Evolutionary conservation across 1,140 invertebrate genomes (phyloP).

Genomic region (Apis cerana): DNA sequence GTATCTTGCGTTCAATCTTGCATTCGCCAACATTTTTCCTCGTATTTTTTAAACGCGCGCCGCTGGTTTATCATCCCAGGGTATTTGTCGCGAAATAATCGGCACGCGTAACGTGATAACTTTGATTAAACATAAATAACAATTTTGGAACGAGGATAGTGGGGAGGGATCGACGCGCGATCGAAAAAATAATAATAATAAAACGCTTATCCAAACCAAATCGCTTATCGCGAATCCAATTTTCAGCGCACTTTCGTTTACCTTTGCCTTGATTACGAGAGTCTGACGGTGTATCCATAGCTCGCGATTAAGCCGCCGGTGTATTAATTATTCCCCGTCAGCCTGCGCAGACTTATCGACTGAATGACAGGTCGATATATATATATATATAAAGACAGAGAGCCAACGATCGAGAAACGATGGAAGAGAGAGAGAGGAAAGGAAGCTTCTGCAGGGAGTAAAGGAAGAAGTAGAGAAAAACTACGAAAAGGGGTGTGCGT

Average conservation of each 20-base stretch:
- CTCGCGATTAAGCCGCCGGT: conserved; percentile 16
- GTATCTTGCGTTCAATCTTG: too few relatives aligned
- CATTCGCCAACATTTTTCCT: too few relatives aligned
- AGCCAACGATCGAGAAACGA: neutral
- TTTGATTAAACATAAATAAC: conserved; percentile 32
- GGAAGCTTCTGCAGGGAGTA: too few relatives aligned
- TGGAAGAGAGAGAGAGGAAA: neutral
- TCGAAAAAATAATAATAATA: conserved; percentile 21
- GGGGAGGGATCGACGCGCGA: too few relatives aligned
- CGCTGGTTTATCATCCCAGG: too few relatives aligned
- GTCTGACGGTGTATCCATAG: neutral
- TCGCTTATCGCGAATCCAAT: conserved; percentile 9
- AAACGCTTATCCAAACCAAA: neutral
- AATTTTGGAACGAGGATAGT: conserved; percentile 1
- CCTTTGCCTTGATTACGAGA: conserved; percentile 13
- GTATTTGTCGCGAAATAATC: too few relatives aligned
- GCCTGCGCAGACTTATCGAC: conserved; percentile 34
- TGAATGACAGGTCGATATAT: conserved; percentile 8
- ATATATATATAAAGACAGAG: too few relatives aligned
- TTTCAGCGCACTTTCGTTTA: conserved; percentile 31
- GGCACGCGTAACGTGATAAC: too few relatives aligned
- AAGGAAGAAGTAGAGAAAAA: neutral
- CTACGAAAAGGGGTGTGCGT: neutral
- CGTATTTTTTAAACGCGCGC: too few relatives aligned
- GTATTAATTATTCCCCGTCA: conserved; percentile 44